Conservation (phyloP, 2,113 vertebrate genomes). For the Calypte anna region DNA sequence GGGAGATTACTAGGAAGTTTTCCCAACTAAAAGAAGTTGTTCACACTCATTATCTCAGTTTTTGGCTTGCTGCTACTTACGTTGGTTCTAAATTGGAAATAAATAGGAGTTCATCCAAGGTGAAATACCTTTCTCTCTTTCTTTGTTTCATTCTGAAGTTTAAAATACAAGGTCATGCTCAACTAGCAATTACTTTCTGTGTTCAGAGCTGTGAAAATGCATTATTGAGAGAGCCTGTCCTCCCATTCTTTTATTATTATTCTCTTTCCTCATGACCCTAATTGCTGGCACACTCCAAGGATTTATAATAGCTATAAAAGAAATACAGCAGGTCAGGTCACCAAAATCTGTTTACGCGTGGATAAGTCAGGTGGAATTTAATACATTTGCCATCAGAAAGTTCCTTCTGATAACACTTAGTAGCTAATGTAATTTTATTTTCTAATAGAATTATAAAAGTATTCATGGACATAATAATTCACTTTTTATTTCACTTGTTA, state of each 20-base stretch:
- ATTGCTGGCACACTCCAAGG: conserved; percentile 37
- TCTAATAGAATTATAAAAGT: background rate
- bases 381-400: conserved; percentile 8
- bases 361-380: background rate
- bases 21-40: background rate
- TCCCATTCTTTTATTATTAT: conserved; percentile 48
- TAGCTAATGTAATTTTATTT: background rate
- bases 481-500: background rate
- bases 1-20: background rate
- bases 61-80: background rate
- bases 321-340: conserved; percentile 41
- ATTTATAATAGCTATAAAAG: conserved; percentile 39
- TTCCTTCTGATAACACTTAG: conserved; percentile 1
- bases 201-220: conserved; percentile 1
- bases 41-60: background rate
- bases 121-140: background rate
- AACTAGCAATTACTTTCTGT: conserved; percentile 15
- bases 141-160: background rate
- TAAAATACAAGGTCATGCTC: background rate
- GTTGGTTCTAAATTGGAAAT: background rate
- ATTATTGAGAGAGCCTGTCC: conserved; percentile 13
- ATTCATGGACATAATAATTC: background rate
- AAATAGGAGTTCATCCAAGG: background rate
- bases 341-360: conserved; percentile 15
- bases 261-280: conserved; percentile 7